Conservation (phyloP, 2,113 vertebrate genomes). For the Dicentrarchus labrax region DNA sequence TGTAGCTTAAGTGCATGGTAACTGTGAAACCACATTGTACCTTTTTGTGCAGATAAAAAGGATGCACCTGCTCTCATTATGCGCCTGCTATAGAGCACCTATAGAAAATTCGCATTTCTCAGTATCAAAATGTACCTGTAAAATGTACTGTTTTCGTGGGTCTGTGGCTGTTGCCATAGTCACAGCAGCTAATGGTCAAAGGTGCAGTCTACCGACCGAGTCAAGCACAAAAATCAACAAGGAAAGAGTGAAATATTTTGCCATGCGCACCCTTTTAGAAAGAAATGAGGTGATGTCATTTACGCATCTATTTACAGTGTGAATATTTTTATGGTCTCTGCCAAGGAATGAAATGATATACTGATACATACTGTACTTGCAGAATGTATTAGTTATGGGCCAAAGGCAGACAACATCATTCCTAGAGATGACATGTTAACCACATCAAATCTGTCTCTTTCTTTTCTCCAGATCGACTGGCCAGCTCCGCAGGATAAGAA, state of each 20-base stretch:
- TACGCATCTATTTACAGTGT: not conserved
- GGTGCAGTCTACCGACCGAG: not conserved
- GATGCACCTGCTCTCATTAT: too few relatives aligned
- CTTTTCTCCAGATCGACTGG: constrained; percentile 83
- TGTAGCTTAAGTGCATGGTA: not conserved
- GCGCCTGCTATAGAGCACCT: too few relatives aligned
- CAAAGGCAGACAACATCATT: constrained; percentile 1
- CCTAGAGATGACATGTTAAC: not conserved
- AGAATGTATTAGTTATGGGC: not conserved
- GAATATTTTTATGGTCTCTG: not conserved
- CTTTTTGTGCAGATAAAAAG: not conserved
- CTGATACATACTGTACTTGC: not conserved
- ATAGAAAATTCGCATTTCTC: not conserved
- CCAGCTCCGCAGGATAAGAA: constrained; percentile 85
- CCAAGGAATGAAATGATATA: not conserved
- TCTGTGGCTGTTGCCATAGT: constrained; percentile 49
- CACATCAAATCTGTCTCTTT: constrained; percentile 34
- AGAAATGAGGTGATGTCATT: constrained; percentile 19
- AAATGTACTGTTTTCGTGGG: not conserved
- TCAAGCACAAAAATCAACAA: constrained; percentile 11
- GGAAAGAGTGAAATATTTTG: constrained; percentile 4
- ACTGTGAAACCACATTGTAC: not conserved
- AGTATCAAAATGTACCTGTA: not conserved
- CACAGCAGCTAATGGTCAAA: constrained; percentile 28
- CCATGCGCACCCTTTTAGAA: not conserved